phyloP scores from a whole-genome alignment of 2,113 vertebrate genomes.

The Eulemur rufifrons region DNA sequence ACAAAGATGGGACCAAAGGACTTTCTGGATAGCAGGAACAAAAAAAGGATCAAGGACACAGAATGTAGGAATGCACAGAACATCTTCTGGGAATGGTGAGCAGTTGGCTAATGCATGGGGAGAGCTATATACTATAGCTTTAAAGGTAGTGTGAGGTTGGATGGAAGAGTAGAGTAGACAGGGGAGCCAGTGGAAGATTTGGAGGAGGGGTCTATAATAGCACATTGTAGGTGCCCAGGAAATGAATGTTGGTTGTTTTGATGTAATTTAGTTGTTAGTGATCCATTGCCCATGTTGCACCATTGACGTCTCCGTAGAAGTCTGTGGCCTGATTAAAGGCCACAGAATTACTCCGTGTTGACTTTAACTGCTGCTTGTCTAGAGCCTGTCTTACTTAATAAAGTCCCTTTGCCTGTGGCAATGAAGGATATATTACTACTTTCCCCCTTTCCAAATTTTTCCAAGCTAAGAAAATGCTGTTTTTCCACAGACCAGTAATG shows the following conservation, averaged over 20 bases:
- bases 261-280: no score
- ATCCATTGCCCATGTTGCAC: accelerated
- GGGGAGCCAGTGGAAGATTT: neutral
- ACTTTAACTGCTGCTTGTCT: neutral
- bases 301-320: neutral
- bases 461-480: neutral
- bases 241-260: neutral
- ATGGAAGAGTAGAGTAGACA: neutral
- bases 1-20: neutral
- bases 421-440: neutral
- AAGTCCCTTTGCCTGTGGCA: neutral
- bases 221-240: neutral
- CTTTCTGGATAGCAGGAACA: neutral
- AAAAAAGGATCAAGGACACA: neutral
- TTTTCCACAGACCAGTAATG: neutral
- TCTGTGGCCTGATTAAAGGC: neutral
- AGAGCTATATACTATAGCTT: neutral
- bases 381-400: neutral
- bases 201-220: neutral
- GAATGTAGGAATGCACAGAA: neutral
- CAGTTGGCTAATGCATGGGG: neutral
- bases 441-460: neutral
- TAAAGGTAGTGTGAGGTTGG: neutral
- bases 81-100: neutral
- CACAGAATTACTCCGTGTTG: neutral